phyloP scores from a whole-genome alignment of 2,113 vertebrate genomes.

The Psammodynastes pulverulentus region DNA sequence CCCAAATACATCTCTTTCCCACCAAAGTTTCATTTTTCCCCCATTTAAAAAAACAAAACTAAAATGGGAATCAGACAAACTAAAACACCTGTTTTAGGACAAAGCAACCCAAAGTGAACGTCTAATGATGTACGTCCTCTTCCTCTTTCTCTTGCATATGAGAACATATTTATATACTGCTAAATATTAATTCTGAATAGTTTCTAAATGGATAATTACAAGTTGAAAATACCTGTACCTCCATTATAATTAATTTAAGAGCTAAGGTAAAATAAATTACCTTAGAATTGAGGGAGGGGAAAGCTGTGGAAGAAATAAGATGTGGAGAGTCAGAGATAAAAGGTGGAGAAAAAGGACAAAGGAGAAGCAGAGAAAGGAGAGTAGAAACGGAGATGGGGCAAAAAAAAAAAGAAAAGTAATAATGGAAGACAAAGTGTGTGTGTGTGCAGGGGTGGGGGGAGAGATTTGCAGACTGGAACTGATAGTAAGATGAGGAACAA shows the following conservation, averaged over 20 bases:
- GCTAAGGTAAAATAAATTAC: neutral
- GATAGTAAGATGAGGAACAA: neutral
- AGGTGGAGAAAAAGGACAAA: neutral
- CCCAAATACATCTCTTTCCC: neutral
- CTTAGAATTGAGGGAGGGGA: neutral
- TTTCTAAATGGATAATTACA: no score
- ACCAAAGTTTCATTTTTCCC: neutral
- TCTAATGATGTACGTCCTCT: no score
- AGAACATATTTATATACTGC: neutral
- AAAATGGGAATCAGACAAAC: neutral
- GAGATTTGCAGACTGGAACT: neutral
- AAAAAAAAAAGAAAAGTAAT: neutral
- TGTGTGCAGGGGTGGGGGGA: no score
- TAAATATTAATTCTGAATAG: neutral
- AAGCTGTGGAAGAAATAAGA: neutral
- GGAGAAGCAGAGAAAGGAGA: neutral
- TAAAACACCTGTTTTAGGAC: no score
- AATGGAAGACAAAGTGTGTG: neutral
- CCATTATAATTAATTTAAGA: neutral
- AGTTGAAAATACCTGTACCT: neutral
- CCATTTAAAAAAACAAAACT: neutral
- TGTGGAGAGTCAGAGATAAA: neutral
- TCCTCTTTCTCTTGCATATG: neutral
- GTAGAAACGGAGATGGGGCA: neutral
- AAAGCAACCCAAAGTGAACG: no score